These are phyloP conservation scores for Cololabis saira DNA, from an alignment of 2,113 vertebrate species.

Conservation along the genomic window DNA sequence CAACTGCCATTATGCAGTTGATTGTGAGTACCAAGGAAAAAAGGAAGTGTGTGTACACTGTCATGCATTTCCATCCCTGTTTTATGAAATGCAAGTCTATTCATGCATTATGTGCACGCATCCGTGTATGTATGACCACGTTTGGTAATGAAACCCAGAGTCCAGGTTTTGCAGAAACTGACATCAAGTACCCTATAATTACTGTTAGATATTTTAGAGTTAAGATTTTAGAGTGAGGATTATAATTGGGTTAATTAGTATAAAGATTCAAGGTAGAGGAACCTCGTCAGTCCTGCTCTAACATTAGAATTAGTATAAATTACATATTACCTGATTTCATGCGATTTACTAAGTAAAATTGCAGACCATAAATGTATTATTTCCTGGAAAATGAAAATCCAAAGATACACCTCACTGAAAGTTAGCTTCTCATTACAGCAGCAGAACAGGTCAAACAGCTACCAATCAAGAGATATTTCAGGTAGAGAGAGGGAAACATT, in stretches of 20 bases:
- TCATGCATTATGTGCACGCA: conserved; percentile 1
- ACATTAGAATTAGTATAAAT: too few species aligned
- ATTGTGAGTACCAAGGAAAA: conserved; percentile 58
- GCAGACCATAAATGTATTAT: too few species aligned
- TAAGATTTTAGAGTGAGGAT: background rate
- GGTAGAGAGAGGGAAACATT: too few species aligned
- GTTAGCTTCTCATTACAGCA: too few species aligned
- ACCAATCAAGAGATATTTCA: too few species aligned
- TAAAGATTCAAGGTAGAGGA: background rate
- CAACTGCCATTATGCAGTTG: conserved; percentile 74
- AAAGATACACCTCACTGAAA: too few species aligned
- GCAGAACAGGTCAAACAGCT: too few species aligned
- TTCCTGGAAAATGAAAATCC: too few species aligned
- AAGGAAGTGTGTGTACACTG: conserved; percentile 23
- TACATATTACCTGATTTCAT: too few species aligned
- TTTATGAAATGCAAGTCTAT: conserved; percentile 21
- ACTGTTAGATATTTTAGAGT: too few species aligned
- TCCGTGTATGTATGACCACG: background rate
- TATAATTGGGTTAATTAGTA: background rate
- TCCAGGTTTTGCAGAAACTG: background rate
- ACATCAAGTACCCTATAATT: background rate
- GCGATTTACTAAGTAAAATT: too few species aligned
- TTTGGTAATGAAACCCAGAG: background rate
- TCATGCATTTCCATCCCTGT: conserved; percentile 12
- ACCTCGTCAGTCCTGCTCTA: too few species aligned